A percentile compares a stretch with the other conserved stretches of the same genome.
phyloP scores from a whole-genome alignment of 2,888 invertebrate species.

The Drosophila bunnanda region DNA sequence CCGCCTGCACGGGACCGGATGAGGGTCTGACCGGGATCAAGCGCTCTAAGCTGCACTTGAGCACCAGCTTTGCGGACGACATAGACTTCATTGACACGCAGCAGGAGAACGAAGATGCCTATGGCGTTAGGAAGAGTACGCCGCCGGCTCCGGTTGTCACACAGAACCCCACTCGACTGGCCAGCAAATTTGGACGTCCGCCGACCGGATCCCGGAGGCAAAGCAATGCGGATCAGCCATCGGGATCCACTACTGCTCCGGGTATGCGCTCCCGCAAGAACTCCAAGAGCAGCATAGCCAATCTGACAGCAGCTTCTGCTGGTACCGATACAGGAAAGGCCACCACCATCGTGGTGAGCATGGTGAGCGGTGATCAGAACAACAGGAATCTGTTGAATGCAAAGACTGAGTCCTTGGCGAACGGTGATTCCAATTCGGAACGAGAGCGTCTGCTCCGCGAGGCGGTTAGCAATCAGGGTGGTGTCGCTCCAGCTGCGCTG shows the following conservation, averaged over 20 bases:
- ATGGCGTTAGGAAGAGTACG: conserved; percentile 83
- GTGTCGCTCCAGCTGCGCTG: conserved; percentile 55
- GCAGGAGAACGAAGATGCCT: conserved; percentile 83
- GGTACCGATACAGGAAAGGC: conserved; percentile 62
- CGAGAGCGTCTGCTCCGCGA: conserved; percentile 82
- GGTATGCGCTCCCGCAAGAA: conserved; percentile 83
- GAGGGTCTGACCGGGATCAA: conserved; percentile 91
- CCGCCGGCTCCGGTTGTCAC: conserved; percentile 41
- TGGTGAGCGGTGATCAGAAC: conserved; percentile 67
- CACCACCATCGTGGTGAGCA: conserved; percentile 81
- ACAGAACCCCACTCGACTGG: conserved; percentile 56
- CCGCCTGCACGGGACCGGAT: conserved; percentile 93
- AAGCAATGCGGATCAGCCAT: conserved; percentile 58
- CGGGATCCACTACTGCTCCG: conserved; percentile 64
- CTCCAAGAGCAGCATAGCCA: conserved; percentile 79
- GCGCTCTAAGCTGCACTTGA: conserved; percentile 88
- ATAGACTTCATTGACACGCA: conserved; percentile 90
- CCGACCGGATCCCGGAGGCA: conserved; percentile 59
- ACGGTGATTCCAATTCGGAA: conserved; percentile 48
- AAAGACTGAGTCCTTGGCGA: conserved; percentile 76
- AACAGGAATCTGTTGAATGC: conserved; percentile 80
- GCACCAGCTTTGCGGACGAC: conserved; percentile 87
- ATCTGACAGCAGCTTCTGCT: conserved; percentile 45
- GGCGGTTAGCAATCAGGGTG: conserved; percentile 82
- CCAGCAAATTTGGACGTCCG: conserved; percentile 80